phyloP scores from a whole-genome alignment of 2,888 invertebrate genomes.

The Busseola fusca region DNA sequence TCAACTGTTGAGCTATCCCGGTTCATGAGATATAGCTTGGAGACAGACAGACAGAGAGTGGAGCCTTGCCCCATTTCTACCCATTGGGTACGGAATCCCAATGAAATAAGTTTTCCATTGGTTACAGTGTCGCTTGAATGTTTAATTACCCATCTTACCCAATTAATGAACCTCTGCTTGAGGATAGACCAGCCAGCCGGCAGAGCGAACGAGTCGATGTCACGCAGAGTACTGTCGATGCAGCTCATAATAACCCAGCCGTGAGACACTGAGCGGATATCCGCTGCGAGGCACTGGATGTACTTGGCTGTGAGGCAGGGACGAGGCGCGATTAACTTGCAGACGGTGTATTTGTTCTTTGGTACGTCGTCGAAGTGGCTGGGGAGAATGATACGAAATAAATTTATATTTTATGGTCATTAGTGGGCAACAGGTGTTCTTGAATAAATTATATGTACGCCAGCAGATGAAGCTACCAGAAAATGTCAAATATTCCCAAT shows the following conservation, averaged over 20 bases:
- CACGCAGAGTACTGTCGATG: conserved; percentile 73
- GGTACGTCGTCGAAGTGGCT: conserved; percentile 89
- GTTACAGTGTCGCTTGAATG: too few relatives aligned
- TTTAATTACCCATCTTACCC: conserved; percentile 48
- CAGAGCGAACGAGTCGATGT: conserved; percentile 85
- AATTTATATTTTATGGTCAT: not conserved
- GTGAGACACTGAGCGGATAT: conserved; percentile 90
- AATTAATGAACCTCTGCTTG: conserved; percentile 81
- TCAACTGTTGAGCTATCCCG: too few relatives aligned
- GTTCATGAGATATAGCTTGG: too few relatives aligned
- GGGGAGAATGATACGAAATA: not conserved
- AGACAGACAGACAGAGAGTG: too few relatives aligned
- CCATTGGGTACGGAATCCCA: too few relatives aligned
- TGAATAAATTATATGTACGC: too few relatives aligned
- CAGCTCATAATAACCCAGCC: conserved; percentile 92
- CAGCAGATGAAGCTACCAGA: too few relatives aligned
- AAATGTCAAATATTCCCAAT: too few relatives aligned
- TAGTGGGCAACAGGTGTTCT: not conserved
- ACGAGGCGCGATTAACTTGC: conserved; percentile 91
- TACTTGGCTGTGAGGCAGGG: conserved; percentile 93
- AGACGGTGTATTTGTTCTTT: conserved; percentile 86
- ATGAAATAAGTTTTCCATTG: too few relatives aligned
- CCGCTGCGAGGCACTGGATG: conserved; percentile 91
- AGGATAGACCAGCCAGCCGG: conserved; percentile 90
- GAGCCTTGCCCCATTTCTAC: too few relatives aligned